Conservation (phyloP, 2,113 vertebrate species). For the Electrona antarctica region DNA sequence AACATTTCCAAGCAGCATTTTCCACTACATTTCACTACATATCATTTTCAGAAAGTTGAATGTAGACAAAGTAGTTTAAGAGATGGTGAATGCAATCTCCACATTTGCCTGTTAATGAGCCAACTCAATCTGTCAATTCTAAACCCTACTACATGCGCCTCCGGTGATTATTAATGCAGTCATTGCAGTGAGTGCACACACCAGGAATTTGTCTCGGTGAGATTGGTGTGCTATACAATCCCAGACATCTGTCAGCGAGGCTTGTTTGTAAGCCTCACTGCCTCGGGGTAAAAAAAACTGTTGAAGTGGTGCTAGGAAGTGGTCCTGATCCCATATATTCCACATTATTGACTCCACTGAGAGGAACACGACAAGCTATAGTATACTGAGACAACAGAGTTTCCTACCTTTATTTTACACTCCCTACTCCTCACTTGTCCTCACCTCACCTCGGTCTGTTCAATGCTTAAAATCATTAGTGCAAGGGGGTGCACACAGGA, state of each 20-base stretch:
- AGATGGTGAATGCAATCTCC: background rate
- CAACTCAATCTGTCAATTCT: background rate
- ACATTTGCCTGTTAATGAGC: background rate
- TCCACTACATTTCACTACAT: too few relatives aligned
- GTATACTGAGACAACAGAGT: background rate
- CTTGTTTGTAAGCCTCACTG: too few relatives aligned
- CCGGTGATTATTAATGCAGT: background rate
- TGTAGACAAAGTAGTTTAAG: slow-evolving; percentile 6
- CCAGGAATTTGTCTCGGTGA: too few relatives aligned
- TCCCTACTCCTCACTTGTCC: background rate
- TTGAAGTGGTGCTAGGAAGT: too few relatives aligned
- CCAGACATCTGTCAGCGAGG: too few relatives aligned
- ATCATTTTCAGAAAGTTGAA: too few relatives aligned
- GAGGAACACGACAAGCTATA: too few relatives aligned
- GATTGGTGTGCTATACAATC: too few relatives aligned
- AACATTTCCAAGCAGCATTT: too few relatives aligned
- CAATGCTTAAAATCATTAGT: background rate
- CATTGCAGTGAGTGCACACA: too few relatives aligned
- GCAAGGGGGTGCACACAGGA: too few relatives aligned
- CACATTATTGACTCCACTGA: background rate
- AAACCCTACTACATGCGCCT: background rate
- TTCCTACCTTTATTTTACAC: background rate
- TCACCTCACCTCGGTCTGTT: background rate
- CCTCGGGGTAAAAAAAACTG: too few relatives aligned
- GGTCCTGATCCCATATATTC: background rate